phyloP scores from a whole-genome alignment of 2,797 vertebrate species.

The Artibeus lituratus region DNA sequence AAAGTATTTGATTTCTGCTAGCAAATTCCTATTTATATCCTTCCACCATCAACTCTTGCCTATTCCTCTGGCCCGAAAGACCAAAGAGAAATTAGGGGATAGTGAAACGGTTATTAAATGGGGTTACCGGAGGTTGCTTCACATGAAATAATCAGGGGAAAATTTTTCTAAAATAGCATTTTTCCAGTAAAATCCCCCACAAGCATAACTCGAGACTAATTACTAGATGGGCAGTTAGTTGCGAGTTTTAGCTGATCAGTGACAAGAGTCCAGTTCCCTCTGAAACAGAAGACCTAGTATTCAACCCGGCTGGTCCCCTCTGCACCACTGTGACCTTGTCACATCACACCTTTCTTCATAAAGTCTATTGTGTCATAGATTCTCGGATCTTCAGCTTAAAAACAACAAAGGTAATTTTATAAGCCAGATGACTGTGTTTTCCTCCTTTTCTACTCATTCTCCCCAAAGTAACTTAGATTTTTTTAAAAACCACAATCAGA shows the following conservation, averaged over 20 bases:
- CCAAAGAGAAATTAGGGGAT: not conserved
- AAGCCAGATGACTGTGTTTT: not conserved
- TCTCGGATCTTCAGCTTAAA: slow-evolving; percentile 7
- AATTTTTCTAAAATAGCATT: not conserved
- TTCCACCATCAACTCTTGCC: not conserved
- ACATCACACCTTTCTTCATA: not conserved
- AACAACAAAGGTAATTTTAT: not conserved
- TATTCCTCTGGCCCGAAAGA: not conserved
- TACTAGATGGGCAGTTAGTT: not conserved
- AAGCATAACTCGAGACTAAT: not conserved
- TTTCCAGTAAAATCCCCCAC: not conserved
- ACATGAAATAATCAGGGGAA: not conserved
- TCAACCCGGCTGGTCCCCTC: not conserved
- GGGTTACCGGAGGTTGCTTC: not conserved
- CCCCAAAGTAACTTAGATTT: not conserved
- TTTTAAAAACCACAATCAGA: not conserved
- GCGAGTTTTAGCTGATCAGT: not conserved
- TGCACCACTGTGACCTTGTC: not conserved
- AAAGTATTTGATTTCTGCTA: not conserved
- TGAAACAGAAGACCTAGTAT: not conserved
- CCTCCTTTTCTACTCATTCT: not conserved
- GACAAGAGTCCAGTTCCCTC: not conserved
- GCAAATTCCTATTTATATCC: not conserved
- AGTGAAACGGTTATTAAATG: not conserved
- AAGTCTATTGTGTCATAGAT: not conserved